Evolutionary conservation across 2,888 invertebrate species (phyloP).

Genomic region (Ethmia dodecea): DNA sequence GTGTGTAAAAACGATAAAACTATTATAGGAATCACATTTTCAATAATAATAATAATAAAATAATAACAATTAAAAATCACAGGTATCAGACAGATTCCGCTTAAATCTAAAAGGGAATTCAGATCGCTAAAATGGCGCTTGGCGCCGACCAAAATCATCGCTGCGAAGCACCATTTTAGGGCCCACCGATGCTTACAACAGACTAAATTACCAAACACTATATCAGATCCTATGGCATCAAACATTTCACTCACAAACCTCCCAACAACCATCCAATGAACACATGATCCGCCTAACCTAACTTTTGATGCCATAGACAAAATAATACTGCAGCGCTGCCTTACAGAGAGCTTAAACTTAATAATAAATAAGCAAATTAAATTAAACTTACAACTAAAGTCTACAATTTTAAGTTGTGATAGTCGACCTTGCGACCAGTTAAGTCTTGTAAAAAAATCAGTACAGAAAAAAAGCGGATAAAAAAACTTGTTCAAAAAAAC

Average conservation of each 20-base stretch:
- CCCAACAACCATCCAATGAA: slow-evolving; percentile 19
- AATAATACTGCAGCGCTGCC: slow-evolving; percentile 48
- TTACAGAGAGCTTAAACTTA: slow-evolving; percentile 36
- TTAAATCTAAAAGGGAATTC: slow-evolving; percentile 52
- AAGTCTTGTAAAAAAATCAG: slow-evolving; percentile 44
- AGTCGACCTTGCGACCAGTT: slow-evolving; percentile 15
- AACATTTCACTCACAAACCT: slow-evolving; percentile 8
- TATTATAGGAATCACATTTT: slow-evolving; percentile 58
- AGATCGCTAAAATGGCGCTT: slow-evolving; percentile 23
- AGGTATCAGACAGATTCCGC: slow-evolving; percentile 51
- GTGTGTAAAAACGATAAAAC: slow-evolving; percentile 50
- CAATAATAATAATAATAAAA: slow-evolving; percentile 36
- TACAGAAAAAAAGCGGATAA: slow-evolving; percentile 55
- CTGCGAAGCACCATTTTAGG: slow-evolving; percentile 23
- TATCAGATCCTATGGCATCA: slow-evolving; percentile 20
- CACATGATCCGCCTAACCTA: slow-evolving; percentile 21
- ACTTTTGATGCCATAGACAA: slow-evolving; percentile 26
- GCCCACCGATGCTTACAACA: slow-evolving; percentile 5
- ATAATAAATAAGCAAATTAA: slow-evolving; percentile 40
- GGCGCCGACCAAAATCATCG: slow-evolving; percentile 1
- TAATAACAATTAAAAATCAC: slow-evolving; percentile 66
- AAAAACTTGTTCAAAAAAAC: slow-evolving; percentile 28
- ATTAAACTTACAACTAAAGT: slow-evolving; percentile 26
- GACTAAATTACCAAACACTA: no score
- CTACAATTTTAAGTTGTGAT: slow-evolving; percentile 36